Base-by-base conservation (phyloP, 1,140 invertebrate genomes). In the Pseudomyrmex dendroicus region DNA sequence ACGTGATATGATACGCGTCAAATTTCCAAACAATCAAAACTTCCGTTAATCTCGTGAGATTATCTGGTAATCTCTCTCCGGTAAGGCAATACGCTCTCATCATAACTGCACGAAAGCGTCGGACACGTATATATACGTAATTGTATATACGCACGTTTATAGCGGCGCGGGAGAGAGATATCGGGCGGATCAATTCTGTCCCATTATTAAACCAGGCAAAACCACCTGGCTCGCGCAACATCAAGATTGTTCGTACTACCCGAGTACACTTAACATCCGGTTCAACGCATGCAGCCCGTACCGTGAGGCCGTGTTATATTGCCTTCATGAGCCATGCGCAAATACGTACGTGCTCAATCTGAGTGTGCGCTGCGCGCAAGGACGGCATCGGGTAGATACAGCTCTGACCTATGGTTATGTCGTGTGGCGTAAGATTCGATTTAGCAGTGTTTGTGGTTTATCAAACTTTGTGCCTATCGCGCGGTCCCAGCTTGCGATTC, bases 391-490 rank as follows among this genome's bases (percentile, higher is more conserved):
- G 61, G 73, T 63, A 68, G 85, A 82, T 72, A 77, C 54, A 83
- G 44, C 73, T 73, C 17, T 68, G 64, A 54, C 20, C 61, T 66
- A 73, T 20, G 76, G 86, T 87, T 87, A 87, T 59, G 86, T 72
- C 86, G 82, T 68, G 56, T 50, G 77, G 72, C 62, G 67, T 84
- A 87, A 87, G 86, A 86, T 87, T 87, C 86, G 86, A 87, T 87
- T 87, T 84, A 86, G 62, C 74, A 74, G 70, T 87, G 74, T 64
- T 82, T 87, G 86, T 77, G 86, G 86, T 87, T 87, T 86, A 86
- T 73, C 85, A 61, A 87, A 87, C 86, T 87, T 87, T 78, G 76
- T 59, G 85, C 85, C 86, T 86, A 87, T 87, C 86, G 80, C 67
- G 61, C 74, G 77, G 67, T 78, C 57, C 22, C 64, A 56, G 57